A percentile compares a stretch with the other conserved stretches of the same genome.
These are phyloP conservation scores for Incurvaria masculella DNA, from an alignment of 2,888 invertebrate genomes.

Conservation along the genomic window DNA sequence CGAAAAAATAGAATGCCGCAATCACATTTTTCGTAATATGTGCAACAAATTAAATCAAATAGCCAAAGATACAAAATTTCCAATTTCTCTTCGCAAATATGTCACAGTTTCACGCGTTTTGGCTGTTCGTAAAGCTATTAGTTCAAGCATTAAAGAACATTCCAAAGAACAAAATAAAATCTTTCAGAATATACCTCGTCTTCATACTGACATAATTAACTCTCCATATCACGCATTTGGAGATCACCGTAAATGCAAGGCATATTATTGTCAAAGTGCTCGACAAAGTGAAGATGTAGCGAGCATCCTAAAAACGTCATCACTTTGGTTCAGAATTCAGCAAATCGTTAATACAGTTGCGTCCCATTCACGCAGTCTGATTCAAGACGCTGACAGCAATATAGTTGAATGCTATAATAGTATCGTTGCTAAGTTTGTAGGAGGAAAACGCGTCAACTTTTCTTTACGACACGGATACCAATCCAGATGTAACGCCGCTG, in stretches of 20 bases:
- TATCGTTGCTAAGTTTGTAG: constrained; percentile 19
- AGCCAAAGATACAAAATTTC: background rate
- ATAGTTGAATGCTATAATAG: constrained; percentile 19
- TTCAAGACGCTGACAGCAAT: constrained; percentile 18
- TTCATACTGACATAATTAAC: background rate
- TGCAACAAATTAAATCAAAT: background rate
- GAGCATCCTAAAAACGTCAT: background rate
- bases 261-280: constrained; percentile 1
- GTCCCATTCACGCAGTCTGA: constrained; percentile 7
- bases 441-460: constrained; percentile 23
- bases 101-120: background rate
- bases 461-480: constrained; percentile 19
- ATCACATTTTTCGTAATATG: constrained; percentile 5
- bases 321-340: background rate
- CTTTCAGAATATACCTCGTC: background rate
- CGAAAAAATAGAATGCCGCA: constrained; percentile 7
- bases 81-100: background rate
- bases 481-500: constrained; percentile 20
- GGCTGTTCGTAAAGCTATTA: background rate
- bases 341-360: background rate
- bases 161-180: too few relatives aligned
- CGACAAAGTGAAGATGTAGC: background rate
- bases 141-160: background rate
- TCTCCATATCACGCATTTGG: constrained; percentile 4
- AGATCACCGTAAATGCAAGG: constrained; percentile 3